Evolutionary conservation across 1,140 invertebrate species (phyloP).

Genomic region (Tetramorium simillimum): DNA sequence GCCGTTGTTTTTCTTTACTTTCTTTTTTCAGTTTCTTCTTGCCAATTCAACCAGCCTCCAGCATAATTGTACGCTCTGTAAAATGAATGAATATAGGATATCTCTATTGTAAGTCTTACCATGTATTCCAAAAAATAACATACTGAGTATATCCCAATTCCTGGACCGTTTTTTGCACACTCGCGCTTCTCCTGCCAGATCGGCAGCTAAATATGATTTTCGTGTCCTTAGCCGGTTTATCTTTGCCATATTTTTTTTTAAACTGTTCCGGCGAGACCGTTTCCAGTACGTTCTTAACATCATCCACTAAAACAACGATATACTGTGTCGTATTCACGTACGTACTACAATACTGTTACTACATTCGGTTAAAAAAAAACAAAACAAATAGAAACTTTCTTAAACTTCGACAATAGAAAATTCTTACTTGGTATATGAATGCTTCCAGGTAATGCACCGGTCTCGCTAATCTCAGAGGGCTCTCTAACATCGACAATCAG

Average conservation of each 20-base stretch:
- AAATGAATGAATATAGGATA: conserved; percentile 39
- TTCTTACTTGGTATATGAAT: conserved; percentile 90
- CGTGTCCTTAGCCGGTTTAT: conserved; percentile 86
- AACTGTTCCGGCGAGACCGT: conserved; percentile 81
- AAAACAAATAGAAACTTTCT: conserved; percentile 45
- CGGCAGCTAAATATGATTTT: conserved; percentile 88
- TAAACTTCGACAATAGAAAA: conserved; percentile 33
- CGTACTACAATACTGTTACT: neutral
- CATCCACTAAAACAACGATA: conserved; percentile 76
- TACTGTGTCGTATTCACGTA: neutral
- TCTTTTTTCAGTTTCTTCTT: neutral
- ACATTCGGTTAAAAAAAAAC: conserved; percentile 29
- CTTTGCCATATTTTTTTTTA: conserved; percentile 81
- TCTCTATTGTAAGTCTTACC: neutral
- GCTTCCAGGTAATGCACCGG: conserved; percentile 88
- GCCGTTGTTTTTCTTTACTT: neutral
- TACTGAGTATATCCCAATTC: conserved; percentile 88
- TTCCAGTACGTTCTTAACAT: conserved; percentile 76
- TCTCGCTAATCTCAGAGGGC: conserved; percentile 88
- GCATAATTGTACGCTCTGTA: conserved; percentile 81
- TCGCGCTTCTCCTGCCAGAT: conserved; percentile 87
- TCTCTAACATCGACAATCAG: conserved; percentile 90
- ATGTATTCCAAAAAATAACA: neutral
- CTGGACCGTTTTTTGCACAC: conserved; percentile 86
- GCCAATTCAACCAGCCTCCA: conserved; percentile 83